Evolutionary conservation across 2,888 invertebrate genomes (phyloP).

Genomic region (Drosophila mimetica): DNA sequence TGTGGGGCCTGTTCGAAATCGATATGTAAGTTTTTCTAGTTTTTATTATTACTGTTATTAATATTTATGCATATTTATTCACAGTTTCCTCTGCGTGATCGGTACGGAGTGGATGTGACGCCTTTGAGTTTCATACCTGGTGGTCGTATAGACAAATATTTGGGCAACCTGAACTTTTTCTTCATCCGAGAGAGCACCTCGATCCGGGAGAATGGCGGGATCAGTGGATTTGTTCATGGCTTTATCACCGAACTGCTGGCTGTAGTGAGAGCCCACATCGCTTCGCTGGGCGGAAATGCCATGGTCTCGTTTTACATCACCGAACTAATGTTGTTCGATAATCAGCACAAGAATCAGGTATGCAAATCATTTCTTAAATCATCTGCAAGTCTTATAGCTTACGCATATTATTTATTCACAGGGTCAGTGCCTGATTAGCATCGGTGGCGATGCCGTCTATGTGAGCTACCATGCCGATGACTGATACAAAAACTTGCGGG

Average conservation of each 20-base stretch:
- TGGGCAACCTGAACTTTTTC: slow-evolving; percentile 96
- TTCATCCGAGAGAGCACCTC: slow-evolving; percentile 97
- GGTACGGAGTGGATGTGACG: slow-evolving; percentile 90
- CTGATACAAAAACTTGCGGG: slow-evolving; percentile 82
- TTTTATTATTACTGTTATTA: background rate
- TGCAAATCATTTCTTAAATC: slow-evolving; percentile 21
- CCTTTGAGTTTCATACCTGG: slow-evolving; percentile 92
- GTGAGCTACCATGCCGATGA: slow-evolving; percentile 89
- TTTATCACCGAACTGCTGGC: slow-evolving; percentile 96
- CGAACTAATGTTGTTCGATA: slow-evolving; percentile 95
- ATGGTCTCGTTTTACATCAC: slow-evolving; percentile 97
- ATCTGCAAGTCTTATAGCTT: background rate
- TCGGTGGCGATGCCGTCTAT: slow-evolving; percentile 96
- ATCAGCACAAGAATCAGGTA: slow-evolving; percentile 98
- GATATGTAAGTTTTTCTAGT: slow-evolving; percentile 57
- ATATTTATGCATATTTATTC: background rate
- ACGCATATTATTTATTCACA: slow-evolving; percentile 84
- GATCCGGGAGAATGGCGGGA: slow-evolving; percentile 95
- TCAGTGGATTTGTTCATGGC: slow-evolving; percentile 97
- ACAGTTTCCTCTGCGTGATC: slow-evolving; percentile 82
- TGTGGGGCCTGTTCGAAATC: slow-evolving; percentile 51
- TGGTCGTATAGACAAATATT: slow-evolving; percentile 90
- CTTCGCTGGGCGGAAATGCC: slow-evolving; percentile 96
- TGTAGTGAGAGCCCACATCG: slow-evolving; percentile 96
- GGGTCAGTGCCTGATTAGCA: slow-evolving; percentile 98